phyloP scores from a whole-genome alignment of 2,888 invertebrate genomes.

The Limnephilus auricula region DNA sequence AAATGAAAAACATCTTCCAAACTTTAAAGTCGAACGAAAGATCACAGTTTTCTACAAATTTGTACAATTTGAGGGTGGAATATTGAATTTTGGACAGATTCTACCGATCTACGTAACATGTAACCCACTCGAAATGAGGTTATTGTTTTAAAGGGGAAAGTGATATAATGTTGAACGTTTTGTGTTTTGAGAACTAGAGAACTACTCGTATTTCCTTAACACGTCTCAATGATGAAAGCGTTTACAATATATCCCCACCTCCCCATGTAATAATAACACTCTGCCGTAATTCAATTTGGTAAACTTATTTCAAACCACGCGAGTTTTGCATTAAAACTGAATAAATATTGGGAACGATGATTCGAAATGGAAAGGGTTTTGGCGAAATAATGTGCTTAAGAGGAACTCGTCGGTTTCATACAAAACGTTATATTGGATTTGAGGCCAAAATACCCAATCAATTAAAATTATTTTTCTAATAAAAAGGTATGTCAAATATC shows the following conservation, averaged over 20 bases:
- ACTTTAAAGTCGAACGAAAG: neutral
- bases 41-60: neutral
- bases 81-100: neutral
- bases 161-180: conserved; percentile 55
- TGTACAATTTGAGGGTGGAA: neutral
- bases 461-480: no score
- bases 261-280: conserved; percentile 55
- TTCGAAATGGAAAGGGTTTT: conserved; percentile 4
- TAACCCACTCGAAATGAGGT: conserved; percentile 21
- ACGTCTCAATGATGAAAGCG: conserved; percentile 50
- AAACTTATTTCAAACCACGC: conserved; percentile 61
- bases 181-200: conserved; percentile 46
- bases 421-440: no score
- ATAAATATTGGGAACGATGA: conserved; percentile 39
- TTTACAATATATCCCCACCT: conserved; percentile 49
- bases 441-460: no score
- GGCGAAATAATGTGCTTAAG: neutral
- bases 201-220: conserved; percentile 64
- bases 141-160: conserved; percentile 66
- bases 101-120: neutral
- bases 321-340: conserved; percentile 38
- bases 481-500: no score
- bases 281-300: conserved; percentile 61
- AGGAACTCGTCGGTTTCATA: no score
- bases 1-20: neutral